These are phyloP conservation scores for Bombus terrestris DNA, from an alignment of 1,140 invertebrate genomes.

Conservation along the genomic window DNA sequence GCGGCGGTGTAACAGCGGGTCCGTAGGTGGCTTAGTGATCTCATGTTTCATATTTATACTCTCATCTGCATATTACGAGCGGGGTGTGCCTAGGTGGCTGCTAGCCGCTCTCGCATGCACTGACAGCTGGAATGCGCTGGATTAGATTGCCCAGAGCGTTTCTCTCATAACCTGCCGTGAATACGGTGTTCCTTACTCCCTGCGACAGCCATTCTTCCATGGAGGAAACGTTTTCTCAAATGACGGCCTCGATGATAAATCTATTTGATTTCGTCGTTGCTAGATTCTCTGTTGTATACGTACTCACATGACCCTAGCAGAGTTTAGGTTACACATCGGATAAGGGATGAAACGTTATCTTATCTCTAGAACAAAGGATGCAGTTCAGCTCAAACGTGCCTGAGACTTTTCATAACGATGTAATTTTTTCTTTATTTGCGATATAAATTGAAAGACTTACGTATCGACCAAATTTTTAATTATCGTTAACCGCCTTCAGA, in stretches of 20 bases:
- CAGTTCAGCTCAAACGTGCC: too few species aligned
- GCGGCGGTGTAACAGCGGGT: conserved; percentile 26
- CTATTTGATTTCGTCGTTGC: background rate
- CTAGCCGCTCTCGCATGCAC: conserved; percentile 44
- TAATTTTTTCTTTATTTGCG: too few species aligned
- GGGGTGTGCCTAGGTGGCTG: conserved; percentile 67
- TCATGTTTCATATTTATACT: conserved; percentile 72
- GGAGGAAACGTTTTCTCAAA: background rate
- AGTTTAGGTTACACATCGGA: background rate
- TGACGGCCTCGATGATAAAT: conserved; percentile 24
- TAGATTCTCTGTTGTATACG: background rate
- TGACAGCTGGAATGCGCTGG: conserved; percentile 66
- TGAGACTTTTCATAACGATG: too few species aligned
- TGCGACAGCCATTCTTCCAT: conserved; percentile 39
- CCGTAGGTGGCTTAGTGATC: conserved; percentile 68
- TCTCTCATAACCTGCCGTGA: conserved; percentile 49
- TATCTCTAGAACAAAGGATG: background rate
- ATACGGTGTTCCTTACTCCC: conserved; percentile 18
- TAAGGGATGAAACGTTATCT: background rate
- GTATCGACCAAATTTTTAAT: too few species aligned
- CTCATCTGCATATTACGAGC: conserved; percentile 73
- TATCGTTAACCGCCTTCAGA: too few species aligned
- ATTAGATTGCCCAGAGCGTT: conserved; percentile 61
- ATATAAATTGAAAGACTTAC: background rate
- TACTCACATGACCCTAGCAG: too few species aligned